phyloP scores from a whole-genome alignment of 2,888 invertebrate genomes.

The Apamea crenata region DNA sequence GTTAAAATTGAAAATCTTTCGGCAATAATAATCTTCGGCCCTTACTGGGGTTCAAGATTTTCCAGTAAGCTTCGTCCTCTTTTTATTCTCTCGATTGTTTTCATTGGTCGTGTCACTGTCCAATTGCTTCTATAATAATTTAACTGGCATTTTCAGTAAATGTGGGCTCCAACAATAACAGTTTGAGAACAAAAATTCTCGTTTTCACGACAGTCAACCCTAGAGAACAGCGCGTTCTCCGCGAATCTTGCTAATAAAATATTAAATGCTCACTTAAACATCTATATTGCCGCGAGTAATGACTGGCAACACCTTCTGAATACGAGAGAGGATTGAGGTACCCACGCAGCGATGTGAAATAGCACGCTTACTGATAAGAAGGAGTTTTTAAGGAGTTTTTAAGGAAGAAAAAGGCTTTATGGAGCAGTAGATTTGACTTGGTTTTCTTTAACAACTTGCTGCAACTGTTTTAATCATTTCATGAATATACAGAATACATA shows the following conservation, averaged over 20 bases:
- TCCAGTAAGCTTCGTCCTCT: background rate
- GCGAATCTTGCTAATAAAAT: constrained; percentile 88
- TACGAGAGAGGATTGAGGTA: constrained; percentile 77
- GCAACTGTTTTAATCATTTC: background rate
- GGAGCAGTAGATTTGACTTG: background rate
- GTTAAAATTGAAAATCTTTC: background rate
- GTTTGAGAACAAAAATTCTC: background rate
- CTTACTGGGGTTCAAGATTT: background rate
- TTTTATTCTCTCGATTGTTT: background rate
- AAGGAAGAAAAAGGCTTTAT: background rate
- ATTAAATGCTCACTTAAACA: constrained; percentile 86
- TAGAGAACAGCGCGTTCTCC: constrained; percentile 68
- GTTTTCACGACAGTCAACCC: constrained; percentile 68
- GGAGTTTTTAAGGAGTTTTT: constrained; percentile 32
- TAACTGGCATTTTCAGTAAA: background rate
- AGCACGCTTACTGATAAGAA: constrained; percentile 56
- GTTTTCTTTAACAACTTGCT: background rate
- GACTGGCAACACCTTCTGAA: constrained; percentile 89
- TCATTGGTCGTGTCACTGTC: background rate
- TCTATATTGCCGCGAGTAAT: constrained; percentile 86
- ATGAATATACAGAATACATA: background rate
- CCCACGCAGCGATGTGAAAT: constrained; percentile 44
- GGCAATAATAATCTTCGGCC: background rate
- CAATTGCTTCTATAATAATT: background rate
- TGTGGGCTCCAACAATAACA: background rate